These are phyloP conservation scores for Nipponacmea schrenckii DNA, from an alignment of 2,888 invertebrate genomes.

Conservation along the genomic window DNA sequence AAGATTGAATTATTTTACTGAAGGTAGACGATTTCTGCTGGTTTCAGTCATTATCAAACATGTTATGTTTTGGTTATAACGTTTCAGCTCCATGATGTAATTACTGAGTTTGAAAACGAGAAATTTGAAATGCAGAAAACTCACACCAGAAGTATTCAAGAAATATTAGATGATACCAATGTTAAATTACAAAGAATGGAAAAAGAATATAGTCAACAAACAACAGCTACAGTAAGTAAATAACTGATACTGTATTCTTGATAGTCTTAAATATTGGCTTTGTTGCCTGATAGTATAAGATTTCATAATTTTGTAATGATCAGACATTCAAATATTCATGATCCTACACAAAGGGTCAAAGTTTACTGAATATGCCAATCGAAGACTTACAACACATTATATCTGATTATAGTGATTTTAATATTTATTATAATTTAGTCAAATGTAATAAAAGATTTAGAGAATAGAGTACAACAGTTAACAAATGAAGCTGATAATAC, in stretches of 20 bases:
- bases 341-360: no score
- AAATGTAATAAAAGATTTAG: conserved; percentile 62
- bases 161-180: conserved; percentile 66
- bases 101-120: conserved; percentile 64
- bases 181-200: conserved; percentile 63
- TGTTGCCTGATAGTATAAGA: neutral
- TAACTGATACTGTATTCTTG: no score
- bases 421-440: conserved; percentile 36
- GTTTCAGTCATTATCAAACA: neutral
- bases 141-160: conserved; percentile 65
- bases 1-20: neutral
- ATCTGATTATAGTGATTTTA: no score
- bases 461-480: conserved; percentile 60
- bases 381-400: no score
- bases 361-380: no score
- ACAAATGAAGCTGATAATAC: conserved; percentile 60
- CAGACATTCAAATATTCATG: no score
- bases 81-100: conserved; percentile 58
- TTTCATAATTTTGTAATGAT: no score
- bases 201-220: conserved; percentile 62
- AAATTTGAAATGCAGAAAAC: conserved; percentile 66
- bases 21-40: neutral
- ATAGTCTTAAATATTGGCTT: neutral
- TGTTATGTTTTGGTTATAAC: no score
- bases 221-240: conserved; percentile 55